These are phyloP conservation scores for Trissoscelio sp. DNA, from an alignment of 2,888 invertebrate genomes.

Conservation along the genomic window DNA sequence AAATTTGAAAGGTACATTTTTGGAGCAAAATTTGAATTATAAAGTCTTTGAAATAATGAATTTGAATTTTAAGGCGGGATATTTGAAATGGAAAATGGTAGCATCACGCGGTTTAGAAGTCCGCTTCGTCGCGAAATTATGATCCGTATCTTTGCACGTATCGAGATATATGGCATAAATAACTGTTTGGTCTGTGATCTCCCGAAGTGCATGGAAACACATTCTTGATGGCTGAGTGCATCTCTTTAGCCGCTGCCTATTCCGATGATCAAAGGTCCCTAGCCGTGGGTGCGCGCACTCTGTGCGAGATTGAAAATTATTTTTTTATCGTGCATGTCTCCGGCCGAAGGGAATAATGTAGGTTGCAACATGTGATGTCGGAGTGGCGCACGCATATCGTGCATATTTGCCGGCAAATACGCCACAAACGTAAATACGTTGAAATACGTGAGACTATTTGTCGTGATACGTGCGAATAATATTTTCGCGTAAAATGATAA, in stretches of 20 bases:
- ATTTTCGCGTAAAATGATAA: slow-evolving; percentile 45
- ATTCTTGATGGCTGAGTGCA: slow-evolving; percentile 66
- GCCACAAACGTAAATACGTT: slow-evolving; percentile 56
- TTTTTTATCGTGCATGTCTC: slow-evolving; percentile 68
- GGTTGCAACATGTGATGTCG: slow-evolving; percentile 57
- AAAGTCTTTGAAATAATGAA: too few relatives aligned
- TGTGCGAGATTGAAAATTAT: slow-evolving; percentile 68
- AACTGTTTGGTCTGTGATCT: slow-evolving; percentile 59
- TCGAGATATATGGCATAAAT: slow-evolving; percentile 52
- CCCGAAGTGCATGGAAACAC: slow-evolving; percentile 57
- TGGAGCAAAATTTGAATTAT: too few relatives aligned
- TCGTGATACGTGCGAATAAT: slow-evolving; percentile 31
- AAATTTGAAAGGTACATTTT: too few relatives aligned
- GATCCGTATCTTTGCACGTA: slow-evolving; percentile 9
- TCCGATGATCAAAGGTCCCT: slow-evolving; percentile 68
- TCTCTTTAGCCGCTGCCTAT: slow-evolving; percentile 64
- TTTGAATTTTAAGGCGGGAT: too few relatives aligned
- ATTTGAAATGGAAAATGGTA: too few relatives aligned
- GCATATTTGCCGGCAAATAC: slow-evolving; percentile 57
- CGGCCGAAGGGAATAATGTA: slow-evolving; percentile 63
- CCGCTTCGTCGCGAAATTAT: slow-evolving; percentile 21
- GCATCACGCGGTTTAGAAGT: neutral
- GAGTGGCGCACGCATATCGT: slow-evolving; percentile 36
- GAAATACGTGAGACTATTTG: slow-evolving; percentile 56
- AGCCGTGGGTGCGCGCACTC: slow-evolving; percentile 52